These are phyloP conservation scores for Phaedon cochleariae DNA, from an alignment of 2,888 invertebrate genomes.

Conservation along the genomic window DNA sequence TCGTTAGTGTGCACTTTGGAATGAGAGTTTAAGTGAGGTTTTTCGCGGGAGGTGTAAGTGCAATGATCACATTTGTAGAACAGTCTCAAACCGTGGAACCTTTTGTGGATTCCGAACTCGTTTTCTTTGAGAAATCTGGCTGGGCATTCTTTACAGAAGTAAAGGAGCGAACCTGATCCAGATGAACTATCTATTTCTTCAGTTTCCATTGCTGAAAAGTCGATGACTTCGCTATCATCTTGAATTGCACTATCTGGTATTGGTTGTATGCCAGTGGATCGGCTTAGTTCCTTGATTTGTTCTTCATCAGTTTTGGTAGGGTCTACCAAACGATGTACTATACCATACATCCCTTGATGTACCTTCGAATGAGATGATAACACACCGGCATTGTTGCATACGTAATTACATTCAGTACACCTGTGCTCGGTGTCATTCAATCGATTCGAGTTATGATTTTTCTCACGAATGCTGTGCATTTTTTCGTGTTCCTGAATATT, in stretches of 20 bases:
- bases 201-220: slow-evolving; percentile 31
- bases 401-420: slow-evolving; percentile 83
- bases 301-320: slow-evolving; percentile 72
- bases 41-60: slow-evolving; percentile 78
- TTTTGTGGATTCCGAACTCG: slow-evolving; percentile 77
- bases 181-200: slow-evolving; percentile 48
- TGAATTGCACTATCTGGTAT: slow-evolving; percentile 2
- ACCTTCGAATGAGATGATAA: slow-evolving; percentile 79
- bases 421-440: slow-evolving; percentile 67
- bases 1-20: slow-evolving; percentile 77
- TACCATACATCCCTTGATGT: slow-evolving; percentile 75
- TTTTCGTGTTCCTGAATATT: slow-evolving; percentile 86
- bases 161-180: slow-evolving; percentile 62
- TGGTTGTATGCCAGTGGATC: slow-evolving; percentile 23
- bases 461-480: slow-evolving; percentile 71
- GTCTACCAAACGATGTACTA: slow-evolving; percentile 77
- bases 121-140: slow-evolving; percentile 81
- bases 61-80: slow-evolving; percentile 79
- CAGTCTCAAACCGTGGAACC: slow-evolving; percentile 72
- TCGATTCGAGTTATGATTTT: slow-evolving; percentile 49
- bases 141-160: slow-evolving; percentile 84
- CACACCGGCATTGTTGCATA: slow-evolving; percentile 76
- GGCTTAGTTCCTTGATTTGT: slow-evolving; percentile 66
- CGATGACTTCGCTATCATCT: slow-evolving; percentile 24
- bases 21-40: slow-evolving; percentile 75